Conservation (phyloP, 2,888 invertebrate genomes). For the Dasypolia templi region DNA sequence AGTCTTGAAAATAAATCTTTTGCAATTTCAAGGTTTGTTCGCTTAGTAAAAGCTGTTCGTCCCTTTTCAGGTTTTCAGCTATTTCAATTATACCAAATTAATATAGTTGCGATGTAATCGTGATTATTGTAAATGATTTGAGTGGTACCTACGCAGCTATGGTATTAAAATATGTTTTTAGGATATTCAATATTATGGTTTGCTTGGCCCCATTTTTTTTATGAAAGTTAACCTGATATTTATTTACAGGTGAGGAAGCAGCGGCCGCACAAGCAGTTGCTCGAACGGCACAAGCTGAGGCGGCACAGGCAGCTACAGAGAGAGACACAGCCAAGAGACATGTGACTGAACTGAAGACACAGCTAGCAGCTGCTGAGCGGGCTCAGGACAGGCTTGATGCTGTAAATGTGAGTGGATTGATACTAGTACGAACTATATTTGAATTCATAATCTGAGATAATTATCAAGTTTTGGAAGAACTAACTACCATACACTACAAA, state of each 20-base stretch:
- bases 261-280: constrained; percentile 86
- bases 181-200: neutral
- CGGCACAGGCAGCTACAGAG: constrained; percentile 77
- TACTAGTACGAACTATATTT: too few species aligned
- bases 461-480: too few species aligned
- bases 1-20: too few species aligned
- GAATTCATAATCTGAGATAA: too few species aligned
- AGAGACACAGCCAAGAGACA: constrained; percentile 80
- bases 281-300: constrained; percentile 85
- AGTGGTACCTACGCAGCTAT: too few species aligned
- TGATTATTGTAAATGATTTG: too few species aligned
- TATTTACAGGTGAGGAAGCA: constrained; percentile 83
- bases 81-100: too few species aligned
- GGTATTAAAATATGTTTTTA: neutral
- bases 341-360: constrained; percentile 76
- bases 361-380: constrained; percentile 81
- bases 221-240: neutral
- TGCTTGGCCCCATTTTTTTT: neutral
- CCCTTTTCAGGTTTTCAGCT: too few species aligned
- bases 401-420: constrained; percentile 76
- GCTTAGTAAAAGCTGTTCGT: too few species aligned
- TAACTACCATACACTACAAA: too few species aligned
- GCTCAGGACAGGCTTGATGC: constrained; percentile 86
- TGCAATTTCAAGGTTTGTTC: too few species aligned
- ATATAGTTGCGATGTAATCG: too few species aligned